These are phyloP conservation scores for Ficedula albicollis DNA, from an alignment of 2,797 vertebrate genomes.

Conservation along the genomic window DNA sequence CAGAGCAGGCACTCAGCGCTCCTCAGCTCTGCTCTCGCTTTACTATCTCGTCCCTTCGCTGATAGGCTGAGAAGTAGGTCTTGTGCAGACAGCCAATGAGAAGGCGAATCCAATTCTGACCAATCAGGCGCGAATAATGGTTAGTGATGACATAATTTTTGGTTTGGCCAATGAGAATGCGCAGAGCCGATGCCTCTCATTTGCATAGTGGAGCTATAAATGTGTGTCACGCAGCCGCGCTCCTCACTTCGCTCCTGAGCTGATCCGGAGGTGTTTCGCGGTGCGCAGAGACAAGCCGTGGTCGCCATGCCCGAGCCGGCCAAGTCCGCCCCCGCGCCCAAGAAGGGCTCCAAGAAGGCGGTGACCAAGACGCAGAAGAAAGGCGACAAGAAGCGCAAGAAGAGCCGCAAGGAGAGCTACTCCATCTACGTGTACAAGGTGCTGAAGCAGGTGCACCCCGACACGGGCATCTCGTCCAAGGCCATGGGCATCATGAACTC, in stretches of 20 bases:
- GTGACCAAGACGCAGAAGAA: slow-evolving; percentile 83
- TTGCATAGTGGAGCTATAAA: background rate
- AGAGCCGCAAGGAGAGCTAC: slow-evolving; percentile 39
- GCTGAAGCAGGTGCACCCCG: slow-evolving; percentile 71
- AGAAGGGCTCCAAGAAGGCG: slow-evolving; percentile 81
- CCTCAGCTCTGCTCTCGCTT: accelerated
- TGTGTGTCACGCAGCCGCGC: accelerated
- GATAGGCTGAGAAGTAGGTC: slow-evolving; percentile 30
- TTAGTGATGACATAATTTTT: accelerated
- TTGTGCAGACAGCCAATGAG: background rate
- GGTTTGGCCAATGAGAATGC: accelerated
- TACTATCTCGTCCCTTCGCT: background rate
- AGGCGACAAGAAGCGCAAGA: slow-evolving; percentile 69
- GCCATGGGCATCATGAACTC: slow-evolving; percentile 77
- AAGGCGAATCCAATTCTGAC: background rate
- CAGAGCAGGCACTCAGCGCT: accelerated
- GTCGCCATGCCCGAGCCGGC: slow-evolving; percentile 74
- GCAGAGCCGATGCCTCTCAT: accelerated
- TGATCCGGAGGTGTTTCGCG: accelerated
- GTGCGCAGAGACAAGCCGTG: accelerated
- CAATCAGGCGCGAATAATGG: accelerated
- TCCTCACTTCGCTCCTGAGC: accelerated
- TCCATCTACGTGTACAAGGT: slow-evolving; percentile 70
- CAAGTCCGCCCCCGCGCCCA: slow-evolving; percentile 75
- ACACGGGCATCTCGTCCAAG: slow-evolving; percentile 61